Conservation (phyloP, 2,888 invertebrate genomes). For the Arrhopalites spinosus region DNA sequence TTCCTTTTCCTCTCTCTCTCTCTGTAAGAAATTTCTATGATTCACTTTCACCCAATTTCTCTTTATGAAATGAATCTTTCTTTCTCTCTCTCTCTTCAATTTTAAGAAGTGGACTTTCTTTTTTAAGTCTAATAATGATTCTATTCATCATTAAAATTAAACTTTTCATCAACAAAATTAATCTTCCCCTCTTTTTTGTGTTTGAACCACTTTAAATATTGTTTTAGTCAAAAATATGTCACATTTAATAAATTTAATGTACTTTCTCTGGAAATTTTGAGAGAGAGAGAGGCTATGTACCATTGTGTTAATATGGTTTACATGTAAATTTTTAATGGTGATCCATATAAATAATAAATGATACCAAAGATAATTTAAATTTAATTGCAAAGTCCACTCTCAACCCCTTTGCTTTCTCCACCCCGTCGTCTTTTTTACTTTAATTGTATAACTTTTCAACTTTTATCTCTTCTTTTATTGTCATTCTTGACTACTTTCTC, state of each 20-base stretch:
- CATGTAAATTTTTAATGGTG: neutral
- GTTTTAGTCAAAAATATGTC: too few relatives aligned
- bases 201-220: too few relatives aligned
- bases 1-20: neutral
- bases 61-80: too few relatives aligned
- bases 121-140: neutral
- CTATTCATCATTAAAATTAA: neutral
- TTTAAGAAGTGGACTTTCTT: too few relatives aligned
- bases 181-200: too few relatives aligned
- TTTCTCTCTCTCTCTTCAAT: neutral
- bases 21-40: too few relatives aligned
- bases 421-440: too few relatives aligned
- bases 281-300: neutral
- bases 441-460: too few relatives aligned
- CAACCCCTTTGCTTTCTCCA: neutral
- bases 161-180: neutral
- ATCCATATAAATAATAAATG: too few relatives aligned
- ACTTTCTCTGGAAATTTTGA: conserved; percentile 1
- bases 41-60: too few relatives aligned
- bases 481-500: too few relatives aligned
- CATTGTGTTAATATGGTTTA: neutral
- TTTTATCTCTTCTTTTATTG: too few relatives aligned
- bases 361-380: neutral
- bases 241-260: neutral
- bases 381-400: neutral